phyloP scores from a whole-genome alignment of 2,797 vertebrate genomes.

The Microctenopoma lineatum region DNA sequence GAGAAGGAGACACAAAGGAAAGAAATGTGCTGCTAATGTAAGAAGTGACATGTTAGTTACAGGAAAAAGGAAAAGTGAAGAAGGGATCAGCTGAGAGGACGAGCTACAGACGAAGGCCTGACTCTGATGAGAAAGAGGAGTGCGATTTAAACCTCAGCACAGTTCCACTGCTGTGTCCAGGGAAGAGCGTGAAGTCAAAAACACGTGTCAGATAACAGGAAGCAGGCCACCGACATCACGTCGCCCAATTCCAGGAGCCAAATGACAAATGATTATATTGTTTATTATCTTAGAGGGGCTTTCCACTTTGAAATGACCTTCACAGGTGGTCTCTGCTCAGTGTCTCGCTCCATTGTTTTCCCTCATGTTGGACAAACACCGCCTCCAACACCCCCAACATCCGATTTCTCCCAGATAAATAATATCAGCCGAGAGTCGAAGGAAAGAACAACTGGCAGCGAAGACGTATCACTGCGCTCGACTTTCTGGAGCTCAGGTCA shows the following conservation, averaged over 20 bases:
- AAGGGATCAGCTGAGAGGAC: conserved; percentile 1
- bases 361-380: conserved; percentile 70
- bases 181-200: conserved; percentile 23
- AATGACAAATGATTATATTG: conserved; percentile 60
- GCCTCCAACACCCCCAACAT: conserved; percentile 48
- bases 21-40: conserved; percentile 53
- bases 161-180: not conserved
- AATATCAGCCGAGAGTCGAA: conserved; percentile 38
- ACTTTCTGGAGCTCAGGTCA: no score
- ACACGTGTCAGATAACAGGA: conserved; percentile 71
- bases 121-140: no score
- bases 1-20: conserved; percentile 14
- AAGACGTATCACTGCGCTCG: no score
- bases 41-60: no score
- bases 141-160: not conserved
- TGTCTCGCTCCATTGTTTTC: conserved; percentile 68
- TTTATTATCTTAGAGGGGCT: conserved; percentile 74
- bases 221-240: conserved; percentile 39
- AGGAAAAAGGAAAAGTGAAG: no score
- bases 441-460: not conserved
- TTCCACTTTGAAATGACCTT: conserved; percentile 74
- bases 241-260: conserved; percentile 49
- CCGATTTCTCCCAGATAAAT: conserved; percentile 61
- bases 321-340: conserved; percentile 74
- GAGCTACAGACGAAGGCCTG: not conserved